Base-by-base conservation (phyloP, 2,797 vertebrate species). In the Paratrypauchen microcephalus region DNA sequence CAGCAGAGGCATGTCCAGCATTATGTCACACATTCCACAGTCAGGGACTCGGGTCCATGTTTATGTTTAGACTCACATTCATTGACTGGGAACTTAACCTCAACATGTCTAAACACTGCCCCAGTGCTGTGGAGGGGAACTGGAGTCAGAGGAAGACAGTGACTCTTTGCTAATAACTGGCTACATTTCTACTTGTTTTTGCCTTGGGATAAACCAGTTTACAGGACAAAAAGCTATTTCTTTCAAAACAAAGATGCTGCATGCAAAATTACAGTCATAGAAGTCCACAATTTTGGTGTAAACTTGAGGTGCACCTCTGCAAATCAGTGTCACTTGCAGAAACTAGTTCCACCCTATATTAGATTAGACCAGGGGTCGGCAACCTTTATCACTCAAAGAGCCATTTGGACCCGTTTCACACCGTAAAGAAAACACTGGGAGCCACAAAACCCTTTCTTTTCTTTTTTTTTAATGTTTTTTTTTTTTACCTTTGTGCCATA, bases 1-100 rank as follows among this genome's bases (percentile, higher is more conserved):
- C 67, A 24, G 69, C 63, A 72, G 23, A 66, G 69, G 62, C 74
- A 75, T 69, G 77, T 75, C 28, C 11, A 52, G 74, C 45, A 50
- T 78, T 69, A 67, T 23, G 13, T 85, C 79, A 81, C 72, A 69
- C 72, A 79, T 82, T 76, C 72, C 69, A 68, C 23, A 12, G 16
- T 28, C 26, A 36, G 39, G 63, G 45, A 30, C 57, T 56, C 26
- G 64, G 58, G 60, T 47, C 41, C 62, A 45, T n/a, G 24, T 63
- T 41, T 47, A 45, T 67, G 66, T 30, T 62, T 28, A 62, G 41
- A 61, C 57, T 60, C 56, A 65, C 60, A 66, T 57, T 39, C 66
- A 54, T 61, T 65, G 63, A 65, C 63, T 65, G 63, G 47, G 63
- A 65, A 28, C 24, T 65, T 65, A 56, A 5, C 57, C 66, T 65